A percentile compares a stretch with the other conserved stretches of the same genome.
Conservation (phyloP, 2,888 invertebrate genomes). For the Dasysyrphus tricinctus region DNA sequence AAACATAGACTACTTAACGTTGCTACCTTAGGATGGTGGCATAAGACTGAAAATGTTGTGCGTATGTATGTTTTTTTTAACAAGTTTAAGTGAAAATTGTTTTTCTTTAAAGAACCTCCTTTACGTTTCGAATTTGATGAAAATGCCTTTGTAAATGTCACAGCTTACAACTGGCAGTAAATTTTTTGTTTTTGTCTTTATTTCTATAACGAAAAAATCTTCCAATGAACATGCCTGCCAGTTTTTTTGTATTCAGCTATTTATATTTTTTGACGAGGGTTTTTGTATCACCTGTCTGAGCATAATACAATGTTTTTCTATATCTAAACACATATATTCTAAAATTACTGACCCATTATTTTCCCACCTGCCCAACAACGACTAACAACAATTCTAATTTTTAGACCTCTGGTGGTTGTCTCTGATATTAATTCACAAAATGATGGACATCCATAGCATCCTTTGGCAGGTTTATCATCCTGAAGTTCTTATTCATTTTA, state of each 20-base stretch:
- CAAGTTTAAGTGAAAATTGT: too few relatives aligned
- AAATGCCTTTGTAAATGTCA: too few relatives aligned
- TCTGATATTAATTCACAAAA: constrained; percentile 4
- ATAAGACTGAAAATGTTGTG: too few relatives aligned
- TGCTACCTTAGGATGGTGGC: too few relatives aligned
- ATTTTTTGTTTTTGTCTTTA: too few relatives aligned
- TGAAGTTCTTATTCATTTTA: background rate
- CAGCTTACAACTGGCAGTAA: too few relatives aligned
- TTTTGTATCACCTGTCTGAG: background rate
- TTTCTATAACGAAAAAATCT: too few relatives aligned
- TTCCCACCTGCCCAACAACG: background rate
- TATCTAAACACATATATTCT: background rate
- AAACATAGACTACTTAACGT: too few relatives aligned
- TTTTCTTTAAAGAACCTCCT: too few relatives aligned
- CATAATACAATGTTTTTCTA: background rate
- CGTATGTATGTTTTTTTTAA: too few relatives aligned
- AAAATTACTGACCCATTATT: background rate
- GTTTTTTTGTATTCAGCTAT: background rate
- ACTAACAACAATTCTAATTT: background rate
- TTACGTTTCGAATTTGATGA: too few relatives aligned
- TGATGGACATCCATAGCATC: constrained; percentile 8
- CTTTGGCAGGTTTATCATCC: background rate
- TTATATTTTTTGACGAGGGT: constrained; percentile 1
- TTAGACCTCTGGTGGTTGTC: background rate
- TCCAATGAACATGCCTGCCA: too few relatives aligned